Conservation (phyloP, 2,113 vertebrate species). For the Ceyx melanurus region DNA sequence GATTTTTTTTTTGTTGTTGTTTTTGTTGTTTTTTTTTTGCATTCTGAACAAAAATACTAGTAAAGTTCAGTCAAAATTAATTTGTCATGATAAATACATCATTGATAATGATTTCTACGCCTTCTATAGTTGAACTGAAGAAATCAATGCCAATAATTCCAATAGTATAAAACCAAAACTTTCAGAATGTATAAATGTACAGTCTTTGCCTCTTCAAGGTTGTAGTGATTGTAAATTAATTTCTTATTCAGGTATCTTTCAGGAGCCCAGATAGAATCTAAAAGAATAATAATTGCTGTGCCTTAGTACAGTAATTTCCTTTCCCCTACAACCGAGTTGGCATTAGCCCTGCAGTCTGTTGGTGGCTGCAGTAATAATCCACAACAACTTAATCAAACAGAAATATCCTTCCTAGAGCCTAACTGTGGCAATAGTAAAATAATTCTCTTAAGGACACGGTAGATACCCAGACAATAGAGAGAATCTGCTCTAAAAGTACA, state of each 20-base stretch:
- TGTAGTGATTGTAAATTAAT: background rate
- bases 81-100: background rate
- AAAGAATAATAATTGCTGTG: background rate
- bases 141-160: background rate
- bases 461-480: background rate
- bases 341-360: background rate
- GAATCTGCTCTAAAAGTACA: background rate
- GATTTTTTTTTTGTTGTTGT: background rate
- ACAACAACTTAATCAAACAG: background rate
- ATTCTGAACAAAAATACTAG: background rate
- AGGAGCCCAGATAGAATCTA: background rate
- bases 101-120: background rate
- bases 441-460: background rate
- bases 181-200: background rate
- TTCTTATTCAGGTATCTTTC: background rate
- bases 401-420: background rate
- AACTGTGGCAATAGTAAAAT: background rate
- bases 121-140: background rate
- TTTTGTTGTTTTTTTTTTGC: background rate
- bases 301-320: background rate
- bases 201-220: background rate
- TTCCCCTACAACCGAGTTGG: background rate
- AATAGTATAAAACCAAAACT: accelerated
- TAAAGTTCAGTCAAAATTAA: background rate
- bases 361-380: background rate